These are phyloP conservation scores for Caprella mutica DNA, from an alignment of 2,888 invertebrate species.

Conservation along the genomic window DNA sequence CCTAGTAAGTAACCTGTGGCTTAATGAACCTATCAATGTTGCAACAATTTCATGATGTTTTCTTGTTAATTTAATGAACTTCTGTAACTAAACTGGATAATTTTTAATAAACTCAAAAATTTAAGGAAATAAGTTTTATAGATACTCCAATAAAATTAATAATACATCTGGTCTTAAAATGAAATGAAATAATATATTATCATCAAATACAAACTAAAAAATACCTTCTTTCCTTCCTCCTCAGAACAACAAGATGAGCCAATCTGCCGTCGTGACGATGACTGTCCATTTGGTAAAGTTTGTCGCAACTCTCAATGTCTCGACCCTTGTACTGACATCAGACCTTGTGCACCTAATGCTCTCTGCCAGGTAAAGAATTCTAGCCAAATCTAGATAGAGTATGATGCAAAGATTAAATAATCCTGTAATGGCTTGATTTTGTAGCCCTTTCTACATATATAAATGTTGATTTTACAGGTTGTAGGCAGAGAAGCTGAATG, in stretches of 20 bases:
- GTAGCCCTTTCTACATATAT: neutral
- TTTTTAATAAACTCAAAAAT: too few species aligned
- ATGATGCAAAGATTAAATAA: neutral
- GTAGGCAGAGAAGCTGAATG: constrained; percentile 66
- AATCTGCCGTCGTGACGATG: constrained; percentile 73
- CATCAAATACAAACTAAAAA: too few species aligned
- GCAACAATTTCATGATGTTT: neutral
- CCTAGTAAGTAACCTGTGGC: constrained; percentile 50
- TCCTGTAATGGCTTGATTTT: neutral
- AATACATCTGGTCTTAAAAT: too few species aligned
- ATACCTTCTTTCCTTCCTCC: too few species aligned
- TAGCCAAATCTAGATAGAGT: neutral
- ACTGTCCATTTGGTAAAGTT: constrained; percentile 58
- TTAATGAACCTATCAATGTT: neutral
- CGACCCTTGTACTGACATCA: constrained; percentile 52
- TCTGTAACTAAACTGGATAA: neutral
- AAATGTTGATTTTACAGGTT: constrained; percentile 40
- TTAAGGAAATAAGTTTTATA: too few species aligned
- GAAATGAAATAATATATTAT: too few species aligned
- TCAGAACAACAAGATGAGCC: too few species aligned
- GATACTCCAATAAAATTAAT: too few species aligned
- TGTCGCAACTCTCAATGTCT: constrained; percentile 58
- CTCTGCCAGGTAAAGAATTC: constrained; percentile 38
- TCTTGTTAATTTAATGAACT: neutral
- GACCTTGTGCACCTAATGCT: constrained; percentile 47